Evolutionary conservation across 37 sponge, comb jelly and placozoan genomes (phyloP).

Genomic region (Spongilla lacustris): DNA sequence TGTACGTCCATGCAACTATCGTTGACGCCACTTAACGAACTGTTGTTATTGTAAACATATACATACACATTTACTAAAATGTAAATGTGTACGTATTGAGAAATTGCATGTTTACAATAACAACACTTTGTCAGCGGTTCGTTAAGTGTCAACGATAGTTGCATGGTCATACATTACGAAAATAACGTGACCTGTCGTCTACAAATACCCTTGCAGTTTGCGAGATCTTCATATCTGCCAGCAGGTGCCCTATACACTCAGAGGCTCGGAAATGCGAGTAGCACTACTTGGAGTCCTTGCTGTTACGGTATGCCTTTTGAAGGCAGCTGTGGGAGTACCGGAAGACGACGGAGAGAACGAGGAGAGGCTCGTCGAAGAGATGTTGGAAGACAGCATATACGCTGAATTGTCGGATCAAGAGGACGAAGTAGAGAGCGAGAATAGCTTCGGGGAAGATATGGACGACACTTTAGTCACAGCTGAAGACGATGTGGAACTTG

Average conservation of each 20-base stretch:
- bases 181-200: not conserved
- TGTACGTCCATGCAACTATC: too few relatives aligned
- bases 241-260: not conserved
- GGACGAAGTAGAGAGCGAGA: not conserved
- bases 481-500: not conserved
- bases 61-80: too few relatives aligned
- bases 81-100: too few relatives aligned
- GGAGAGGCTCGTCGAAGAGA: not conserved
- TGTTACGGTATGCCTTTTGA: conserved; percentile 12
- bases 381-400: not conserved
- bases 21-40: too few relatives aligned
- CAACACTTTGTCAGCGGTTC: too few relatives aligned
- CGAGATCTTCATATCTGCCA: not conserved
- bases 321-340: not conserved
- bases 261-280: conserved; percentile 1
- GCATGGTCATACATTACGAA: too few relatives aligned
- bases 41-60: too few relatives aligned
- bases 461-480: not conserved
- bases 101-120: too few relatives aligned
- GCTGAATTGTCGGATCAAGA: not conserved
- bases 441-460: not conserved
- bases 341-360: not conserved
- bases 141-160: too few relatives aligned
- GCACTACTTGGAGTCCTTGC: conserved; percentile 19
- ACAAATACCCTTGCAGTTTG: not conserved